Evolutionary conservation across 2,113 vertebrate species (phyloP).

Genomic region (Panthera leo): DNA sequence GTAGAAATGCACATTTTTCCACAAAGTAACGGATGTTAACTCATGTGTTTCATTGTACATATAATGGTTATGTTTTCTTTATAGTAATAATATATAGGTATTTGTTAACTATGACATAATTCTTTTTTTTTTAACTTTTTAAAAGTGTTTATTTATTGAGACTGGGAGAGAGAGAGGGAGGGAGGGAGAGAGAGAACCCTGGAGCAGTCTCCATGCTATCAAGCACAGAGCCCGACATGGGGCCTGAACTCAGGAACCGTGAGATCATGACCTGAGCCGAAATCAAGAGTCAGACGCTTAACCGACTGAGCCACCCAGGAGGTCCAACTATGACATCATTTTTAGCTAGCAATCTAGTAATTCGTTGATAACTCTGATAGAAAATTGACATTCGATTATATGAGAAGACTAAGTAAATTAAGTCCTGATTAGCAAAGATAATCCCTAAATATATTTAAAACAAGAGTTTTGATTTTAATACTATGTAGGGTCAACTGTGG

Average conservation of each 20-base stretch:
- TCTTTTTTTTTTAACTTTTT: not conserved
- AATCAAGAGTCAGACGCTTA: not conserved
- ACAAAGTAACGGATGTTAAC: not conserved
- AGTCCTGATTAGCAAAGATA: not conserved
- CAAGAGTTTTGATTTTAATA: not conserved
- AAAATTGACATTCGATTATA: not conserved
- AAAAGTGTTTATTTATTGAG: not conserved
- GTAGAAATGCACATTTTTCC: not conserved
- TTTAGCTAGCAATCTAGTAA: not conserved
- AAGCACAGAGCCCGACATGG: not conserved
- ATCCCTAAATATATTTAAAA: not conserved
- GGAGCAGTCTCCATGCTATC: too few species aligned
- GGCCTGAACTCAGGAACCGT: not conserved
- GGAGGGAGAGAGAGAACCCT: not conserved
- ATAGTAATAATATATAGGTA: not conserved
- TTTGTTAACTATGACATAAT: not conserved
- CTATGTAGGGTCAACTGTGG: not conserved
- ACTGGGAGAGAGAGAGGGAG: not conserved
- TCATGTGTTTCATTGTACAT: constrained; percentile 26
- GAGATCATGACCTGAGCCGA: not conserved
- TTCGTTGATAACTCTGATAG: not conserved
- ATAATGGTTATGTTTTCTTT: not conserved
- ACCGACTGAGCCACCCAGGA: not conserved
- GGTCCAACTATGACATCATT: not conserved
- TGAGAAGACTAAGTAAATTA: not conserved